phyloP scores from a whole-genome alignment of 2,797 vertebrate species.

The Pogonophryne albipinna region DNA sequence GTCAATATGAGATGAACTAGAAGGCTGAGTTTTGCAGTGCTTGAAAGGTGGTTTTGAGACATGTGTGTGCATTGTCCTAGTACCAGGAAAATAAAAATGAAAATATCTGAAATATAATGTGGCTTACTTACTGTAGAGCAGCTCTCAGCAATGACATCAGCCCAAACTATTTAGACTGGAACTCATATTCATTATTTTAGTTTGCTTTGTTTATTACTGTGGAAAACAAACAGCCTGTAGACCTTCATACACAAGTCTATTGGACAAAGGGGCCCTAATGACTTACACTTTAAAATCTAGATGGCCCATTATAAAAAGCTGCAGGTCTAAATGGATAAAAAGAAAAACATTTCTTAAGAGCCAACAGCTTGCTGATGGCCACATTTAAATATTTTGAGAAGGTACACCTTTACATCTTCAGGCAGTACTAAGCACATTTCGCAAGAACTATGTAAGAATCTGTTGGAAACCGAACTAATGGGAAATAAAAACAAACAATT shows the following conservation, averaged over 20 bases:
- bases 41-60: background rate
- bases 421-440: conserved; percentile 6
- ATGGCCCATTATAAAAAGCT: conserved; percentile 35
- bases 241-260: conserved; percentile 1
- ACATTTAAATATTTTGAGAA: conserved; percentile 23
- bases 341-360: background rate
- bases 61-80: background rate
- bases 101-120: background rate
- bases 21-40: conserved; percentile 11
- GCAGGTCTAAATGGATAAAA: conserved; percentile 17
- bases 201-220: conserved; percentile 28
- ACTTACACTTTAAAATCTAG: conserved; percentile 27
- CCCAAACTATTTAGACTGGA: conserved; percentile 4
- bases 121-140: background rate
- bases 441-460: background rate
- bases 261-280: conserved; percentile 33
- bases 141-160: background rate
- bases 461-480: background rate
- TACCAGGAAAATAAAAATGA: conserved; percentile 6
- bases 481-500: background rate
- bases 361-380: conserved; percentile 20
- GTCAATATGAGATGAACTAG: conserved; percentile 26
- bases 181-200: conserved; percentile 29
- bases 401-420: conserved; percentile 17
- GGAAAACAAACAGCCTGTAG: conserved; percentile 39